Percentiles rank a stretch among this genome's conserved stretches.
Conservation (phyloP, 2,113 vertebrate genomes). For the Felis chaus region DNA sequence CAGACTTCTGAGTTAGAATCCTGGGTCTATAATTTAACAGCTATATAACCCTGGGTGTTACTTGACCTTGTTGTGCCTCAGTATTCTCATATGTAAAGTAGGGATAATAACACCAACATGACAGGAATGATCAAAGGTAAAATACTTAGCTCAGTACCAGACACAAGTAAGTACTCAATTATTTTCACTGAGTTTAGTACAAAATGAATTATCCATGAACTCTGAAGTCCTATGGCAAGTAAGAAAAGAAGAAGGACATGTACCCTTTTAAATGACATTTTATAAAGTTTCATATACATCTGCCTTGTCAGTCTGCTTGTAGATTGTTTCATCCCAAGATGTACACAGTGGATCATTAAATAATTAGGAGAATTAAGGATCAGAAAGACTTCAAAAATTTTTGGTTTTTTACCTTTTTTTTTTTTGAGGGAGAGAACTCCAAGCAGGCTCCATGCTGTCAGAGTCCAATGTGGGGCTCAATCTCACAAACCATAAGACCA, state of each 20-base stretch:
- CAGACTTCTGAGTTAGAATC: not conserved
- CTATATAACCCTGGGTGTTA: not conserved
- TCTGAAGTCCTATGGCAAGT: not conserved
- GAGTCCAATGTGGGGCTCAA: too few relatives aligned
- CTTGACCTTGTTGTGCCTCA: not conserved
- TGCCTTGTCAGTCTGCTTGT: not conserved
- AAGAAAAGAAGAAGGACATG: not conserved
- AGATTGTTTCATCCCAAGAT: not conserved
- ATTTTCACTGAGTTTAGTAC: not conserved
- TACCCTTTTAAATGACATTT: not conserved
- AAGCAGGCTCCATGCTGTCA: too few relatives aligned
- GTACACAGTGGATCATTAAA: not conserved
- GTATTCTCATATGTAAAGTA: not conserved
- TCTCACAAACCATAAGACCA: too few relatives aligned
- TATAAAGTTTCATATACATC: not conserved
- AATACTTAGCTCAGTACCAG: not conserved
- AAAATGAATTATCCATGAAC: not conserved
- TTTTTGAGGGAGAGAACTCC: too few relatives aligned
- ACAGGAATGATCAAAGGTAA: not conserved
- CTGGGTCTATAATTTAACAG: not conserved
- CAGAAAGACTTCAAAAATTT: not conserved
- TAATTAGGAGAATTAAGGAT: not conserved
- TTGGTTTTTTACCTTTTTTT: not conserved
- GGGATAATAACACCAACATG: not conserved
- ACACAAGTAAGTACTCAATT: not conserved